Base-by-base conservation (phyloP, 2,888 invertebrate species). In the Rhorus exstirpatorius region DNA sequence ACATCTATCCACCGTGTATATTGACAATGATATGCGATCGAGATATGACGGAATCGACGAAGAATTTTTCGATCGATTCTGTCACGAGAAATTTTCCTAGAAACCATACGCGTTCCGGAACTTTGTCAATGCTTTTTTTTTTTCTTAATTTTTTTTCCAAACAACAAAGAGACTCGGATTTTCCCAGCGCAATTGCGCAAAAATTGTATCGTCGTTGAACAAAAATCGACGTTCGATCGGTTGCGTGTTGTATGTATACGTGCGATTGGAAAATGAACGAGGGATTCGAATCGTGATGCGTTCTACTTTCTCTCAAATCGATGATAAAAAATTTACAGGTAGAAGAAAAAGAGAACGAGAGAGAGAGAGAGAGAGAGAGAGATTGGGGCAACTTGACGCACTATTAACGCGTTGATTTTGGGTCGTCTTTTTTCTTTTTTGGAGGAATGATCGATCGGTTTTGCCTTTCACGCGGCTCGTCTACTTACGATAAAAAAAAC, bases 221-320 rank as follows among this genome's bases (percentile, higher is more conserved):
- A 49, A 35, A 67, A 60, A 71, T n/a, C 8, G 41, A n/a, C 10
- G 41, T 44, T 65, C 51, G 75, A 63, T 63, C 10, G 41, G 65
- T 72, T n/a, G n/a, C n/a, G n/a, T 46, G 24, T 63, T 3, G 6
- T 31, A 31, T 46, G 19, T 63, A 26, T 46, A 31, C 75, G 80
- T 63, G 75, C 70, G 46, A 75, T 76, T 76, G 70, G 75, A 76
- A 76, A 70, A 76, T 61, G n/a, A 8, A 26, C 63, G 51, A 65
- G 26, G 17, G 55, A 55, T 55, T 46, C 41, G 44, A 31, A 31
- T 0, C 55, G 21, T 38, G 31, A 31, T 67, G 51, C 81, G 81
- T 71, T 76, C 81, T 76, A 81, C 81, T 81, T 81, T 81, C 81
- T 44, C 58, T 58, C 58, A 21, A 51, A 81, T 76, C 67, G 61